Percentiles rank a stretch among this genome's conserved stretches.
Conservation (phyloP, 2,888 invertebrate species). For the Eurytoma adleriae region DNA sequence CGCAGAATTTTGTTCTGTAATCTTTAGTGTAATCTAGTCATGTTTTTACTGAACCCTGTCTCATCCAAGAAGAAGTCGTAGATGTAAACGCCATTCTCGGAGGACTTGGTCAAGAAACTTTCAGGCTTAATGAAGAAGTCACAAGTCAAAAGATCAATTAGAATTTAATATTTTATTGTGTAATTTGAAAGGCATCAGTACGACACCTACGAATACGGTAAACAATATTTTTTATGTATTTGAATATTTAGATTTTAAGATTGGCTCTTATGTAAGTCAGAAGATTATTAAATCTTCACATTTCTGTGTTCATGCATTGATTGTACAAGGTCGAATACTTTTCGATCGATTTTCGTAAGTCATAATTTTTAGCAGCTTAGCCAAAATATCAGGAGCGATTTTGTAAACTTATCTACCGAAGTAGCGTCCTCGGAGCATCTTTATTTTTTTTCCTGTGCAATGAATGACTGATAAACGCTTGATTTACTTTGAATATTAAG, state of each 20-base stretch:
- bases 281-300: slow-evolving; percentile 87
- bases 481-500: not conserved
- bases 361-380: slow-evolving; percentile 84
- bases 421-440: slow-evolving; percentile 80
- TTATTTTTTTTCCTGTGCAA: slow-evolving; percentile 81
- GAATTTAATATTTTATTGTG: slow-evolving; percentile 93
- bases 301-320: slow-evolving; percentile 97
- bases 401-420: slow-evolving; percentile 89
- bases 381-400: slow-evolving; percentile 87
- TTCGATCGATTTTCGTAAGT: slow-evolving; percentile 81
- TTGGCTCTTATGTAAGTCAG: slow-evolving; percentile 86
- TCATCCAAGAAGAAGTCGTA: slow-evolving; percentile 91
- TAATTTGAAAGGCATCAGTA: slow-evolving; percentile 93
- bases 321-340: slow-evolving; percentile 86
- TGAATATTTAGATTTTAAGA: slow-evolving; percentile 86
- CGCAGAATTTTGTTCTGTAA: slow-evolving; percentile 90
- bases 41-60: slow-evolving; percentile 88
- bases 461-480: slow-evolving; percentile 2
- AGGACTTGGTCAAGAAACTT: slow-evolving; percentile 76
- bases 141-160: slow-evolving; percentile 91
- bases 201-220: slow-evolving; percentile 80
- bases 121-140: slow-evolving; percentile 83
- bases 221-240: slow-evolving; percentile 87
- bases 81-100: slow-evolving; percentile 86
- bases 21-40: too few species aligned